Percentiles rank a stretch among this genome's conserved stretches.
Evolutionary conservation across 1,140 invertebrate species (phyloP).

Genomic region (Tetranychus cinnabarinus): DNA sequence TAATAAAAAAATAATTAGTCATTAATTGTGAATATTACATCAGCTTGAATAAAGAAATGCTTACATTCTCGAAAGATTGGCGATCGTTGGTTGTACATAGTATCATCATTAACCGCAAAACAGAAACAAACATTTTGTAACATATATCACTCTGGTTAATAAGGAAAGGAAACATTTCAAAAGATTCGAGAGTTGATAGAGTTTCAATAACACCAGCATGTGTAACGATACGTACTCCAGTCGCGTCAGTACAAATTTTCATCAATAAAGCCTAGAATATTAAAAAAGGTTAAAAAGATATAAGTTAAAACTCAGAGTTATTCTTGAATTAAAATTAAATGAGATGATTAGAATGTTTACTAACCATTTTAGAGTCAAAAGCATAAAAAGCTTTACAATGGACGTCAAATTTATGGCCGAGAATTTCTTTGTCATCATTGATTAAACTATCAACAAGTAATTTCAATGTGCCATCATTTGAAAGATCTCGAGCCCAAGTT

Average conservation of each 20-base stretch:
- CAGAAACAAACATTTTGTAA: slow-evolving; percentile 6
- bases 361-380: slow-evolving; percentile 11
- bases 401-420: slow-evolving; percentile 6
- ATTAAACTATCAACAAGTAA: slow-evolving; percentile 9
- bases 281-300: background rate
- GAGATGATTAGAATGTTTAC: background rate
- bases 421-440: slow-evolving; percentile 7
- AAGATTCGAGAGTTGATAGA: slow-evolving; percentile 3
- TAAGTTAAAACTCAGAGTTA: background rate
- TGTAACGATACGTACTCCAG: background rate
- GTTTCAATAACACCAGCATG: slow-evolving; percentile 7
- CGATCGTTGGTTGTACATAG: background rate
- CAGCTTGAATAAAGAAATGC: background rate
- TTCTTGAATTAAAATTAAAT: background rate
- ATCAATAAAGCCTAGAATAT: slow-evolving; percentile 5
- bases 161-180: slow-evolving; percentile 8
- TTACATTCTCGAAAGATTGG: slow-evolving; percentile 2
- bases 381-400: slow-evolving; percentile 10
- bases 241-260: slow-evolving; percentile 1
- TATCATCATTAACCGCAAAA: slow-evolving; percentile 1
- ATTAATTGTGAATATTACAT: background rate
- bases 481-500: slow-evolving; percentile 8
- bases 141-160: slow-evolving; percentile 8
- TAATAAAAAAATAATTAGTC: background rate
- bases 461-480: slow-evolving; percentile 7